Base-by-base conservation (phyloP, 2,888 invertebrate species). In the Calliphora vomitoria region DNA sequence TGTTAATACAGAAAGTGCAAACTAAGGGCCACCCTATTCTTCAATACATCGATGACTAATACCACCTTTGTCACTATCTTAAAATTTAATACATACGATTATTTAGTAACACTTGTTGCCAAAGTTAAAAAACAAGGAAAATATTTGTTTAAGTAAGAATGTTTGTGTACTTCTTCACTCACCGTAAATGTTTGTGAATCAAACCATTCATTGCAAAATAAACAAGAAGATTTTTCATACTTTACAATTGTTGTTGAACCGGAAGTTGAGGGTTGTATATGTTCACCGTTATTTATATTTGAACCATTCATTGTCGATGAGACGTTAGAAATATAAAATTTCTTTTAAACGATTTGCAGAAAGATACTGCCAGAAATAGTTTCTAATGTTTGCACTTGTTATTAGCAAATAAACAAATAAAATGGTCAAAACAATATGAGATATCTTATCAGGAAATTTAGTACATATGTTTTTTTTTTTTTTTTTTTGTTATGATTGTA, bases 151-250 rank as follows among this genome's bases (percentile, higher is more conserved):
- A 35, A 6, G 35, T 35, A 35, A n/a, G 0, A 35, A 35, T 35
- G 35, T 35, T 35, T 35, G 4, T 44, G 13, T 13, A 11, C 44
- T 5, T 53, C 38, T 53, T 64, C 53, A 78, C 91, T 47, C 92
- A 96, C 96, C 95, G 95, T 95, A 89, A 96, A 94, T 3, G 95
- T 95, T 87, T 96, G 95, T 92, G 95, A 95, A 89, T 96, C 95
- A 84, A 96, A 95, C 91, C 95, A 92, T 86, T 96, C 95, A 90
- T 95, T 95, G 93, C 96, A 96, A 93, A 96, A 96, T 90, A 96
- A 95, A 90, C 96, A 96, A 3, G 95, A 94, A 50, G 95, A 95
- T 88, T 95, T 95, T 89, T 94, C 94, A 53, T 92, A 92, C 72
- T 93, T 94, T 62, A 93, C 88, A 18, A 93, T 92, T 5, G 93